phyloP scores from a whole-genome alignment of 2,888 invertebrate genomes.

The Melieria crassipennis region DNA sequence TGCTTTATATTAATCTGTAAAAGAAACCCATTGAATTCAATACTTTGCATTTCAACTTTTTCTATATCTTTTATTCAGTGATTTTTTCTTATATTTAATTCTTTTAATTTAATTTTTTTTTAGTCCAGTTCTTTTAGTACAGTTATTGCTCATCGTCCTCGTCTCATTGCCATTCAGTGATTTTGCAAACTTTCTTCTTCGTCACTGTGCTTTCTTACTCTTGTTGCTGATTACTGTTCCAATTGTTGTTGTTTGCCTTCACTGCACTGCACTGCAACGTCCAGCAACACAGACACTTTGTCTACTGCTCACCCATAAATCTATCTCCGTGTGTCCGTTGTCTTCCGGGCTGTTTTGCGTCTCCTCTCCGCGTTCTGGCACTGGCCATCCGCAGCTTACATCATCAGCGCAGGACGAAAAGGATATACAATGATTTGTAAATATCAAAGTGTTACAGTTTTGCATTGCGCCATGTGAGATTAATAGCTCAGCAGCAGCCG shows the following conservation, averaged over 20 bases:
- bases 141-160: too few species aligned
- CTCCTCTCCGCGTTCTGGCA: not conserved
- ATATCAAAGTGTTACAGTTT: conserved; percentile 55
- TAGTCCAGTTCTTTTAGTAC: too few species aligned
- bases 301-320: conserved; percentile 62
- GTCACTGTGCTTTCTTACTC: not conserved
- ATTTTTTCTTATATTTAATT: too few species aligned
- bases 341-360: conserved; percentile 31
- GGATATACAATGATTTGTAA: conserved; percentile 53
- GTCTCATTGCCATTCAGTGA: too few species aligned
- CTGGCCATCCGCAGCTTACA: too few species aligned
- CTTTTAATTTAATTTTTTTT: too few species aligned
- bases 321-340: conserved; percentile 48
- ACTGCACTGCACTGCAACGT: conserved; percentile 21
- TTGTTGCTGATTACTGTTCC: not conserved
- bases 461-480: conserved; percentile 52
- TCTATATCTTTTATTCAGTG: too few species aligned
- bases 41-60: too few species aligned
- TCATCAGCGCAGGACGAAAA: conserved; percentile 16
- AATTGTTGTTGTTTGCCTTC: not conserved
- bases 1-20: too few species aligned
- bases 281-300: conserved; percentile 58
- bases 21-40: too few species aligned
- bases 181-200: too few species aligned
- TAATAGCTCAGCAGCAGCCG: conserved; percentile 48